Base-by-base conservation (phyloP, 2,888 invertebrate genomes). In the Euplexia lucipara region DNA sequence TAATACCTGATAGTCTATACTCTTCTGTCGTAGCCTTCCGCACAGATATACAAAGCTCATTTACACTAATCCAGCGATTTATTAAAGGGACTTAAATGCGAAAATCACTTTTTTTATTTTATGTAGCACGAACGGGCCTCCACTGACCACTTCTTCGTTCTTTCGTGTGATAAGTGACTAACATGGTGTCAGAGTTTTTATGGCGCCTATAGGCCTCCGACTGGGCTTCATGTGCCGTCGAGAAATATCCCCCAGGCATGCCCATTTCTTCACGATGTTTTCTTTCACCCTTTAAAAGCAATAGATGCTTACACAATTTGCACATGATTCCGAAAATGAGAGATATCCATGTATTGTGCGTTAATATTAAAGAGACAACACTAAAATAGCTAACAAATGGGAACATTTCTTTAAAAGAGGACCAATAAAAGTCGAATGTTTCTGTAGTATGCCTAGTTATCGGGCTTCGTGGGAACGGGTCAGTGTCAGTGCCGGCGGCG, bases 381-480 rank as follows among this genome's bases (percentile, higher is more conserved):
- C 22, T 22, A 22, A 35, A 22, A 32, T 16, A 12, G 10, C 10
- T n/a, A n/a, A n/a, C n/a, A n/a, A n/a, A n/a, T n/a, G n/a, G n/a
- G n/a, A n/a, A n/a, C n/a, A n/a, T n/a, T 35, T 35, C 32, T 18
- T 35, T 26, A 7, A 30, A 48, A 52, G 48, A 49, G 35, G 41
- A 44, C 32, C 53, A 34, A 42, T 41, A 42, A 54, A 60, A 45
- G 34, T 73, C 3, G 35, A 58, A 58, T 67, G 62, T 64, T 45
- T 64, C 64, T 63, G 57, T 63, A 62, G 49, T 48, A 64, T 49
- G 60, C 42, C 65, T 48, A 57, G 60, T 48, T 74, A 72, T 75
- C 68, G 61, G 47, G 56, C 79, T 52, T 72, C 90, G 89, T 92
- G 92, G 86, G 92, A 91, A 91, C 84, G 83, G 88, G 88, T 88